Evolutionary conservation across 2,113 vertebrate genomes (phyloP).

Genomic region (Anseranas semipalmata): DNA sequence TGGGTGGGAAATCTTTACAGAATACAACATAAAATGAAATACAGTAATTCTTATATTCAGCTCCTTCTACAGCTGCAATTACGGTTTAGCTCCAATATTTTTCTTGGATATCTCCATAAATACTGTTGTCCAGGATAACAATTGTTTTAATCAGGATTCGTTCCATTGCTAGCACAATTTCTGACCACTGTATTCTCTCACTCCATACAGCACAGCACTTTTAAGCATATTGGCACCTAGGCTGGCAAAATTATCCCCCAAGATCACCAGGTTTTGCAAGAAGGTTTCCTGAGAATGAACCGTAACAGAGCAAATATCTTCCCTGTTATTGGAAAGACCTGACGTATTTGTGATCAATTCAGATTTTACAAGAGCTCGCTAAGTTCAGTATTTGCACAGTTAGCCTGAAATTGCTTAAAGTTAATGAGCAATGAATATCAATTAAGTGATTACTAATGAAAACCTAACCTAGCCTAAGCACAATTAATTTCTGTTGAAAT

Average conservation of each 20-base stretch:
- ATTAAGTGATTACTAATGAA: constrained; percentile 48
- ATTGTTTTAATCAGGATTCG: neutral
- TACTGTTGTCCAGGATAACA: neutral
- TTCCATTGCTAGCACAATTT: neutral
- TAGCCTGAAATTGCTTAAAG: constrained; percentile 1
- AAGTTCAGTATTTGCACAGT: constrained; percentile 33
- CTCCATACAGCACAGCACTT: neutral
- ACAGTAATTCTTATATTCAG: neutral
- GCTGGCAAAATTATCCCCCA: neutral
- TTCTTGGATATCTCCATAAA: neutral
- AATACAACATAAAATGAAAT: neutral
- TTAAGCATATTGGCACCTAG: neutral
- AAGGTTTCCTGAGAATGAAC: neutral
- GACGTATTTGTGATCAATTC: neutral
- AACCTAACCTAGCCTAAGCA: constrained; percentile 26
- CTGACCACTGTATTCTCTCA: neutral
- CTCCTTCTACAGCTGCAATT: neutral
- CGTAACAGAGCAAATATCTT: neutral
- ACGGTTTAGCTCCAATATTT: neutral
- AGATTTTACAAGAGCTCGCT: neutral
- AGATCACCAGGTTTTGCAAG: neutral
- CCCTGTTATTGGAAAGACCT: neutral
- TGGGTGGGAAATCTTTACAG: neutral
- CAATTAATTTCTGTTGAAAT: constrained; percentile 59
- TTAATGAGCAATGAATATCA: constrained; percentile 46